A percentile compares a stretch with the other conserved stretches of the same genome.
Evolutionary conservation across 2,888 invertebrate genomes (phyloP).

Genomic region (Carcina quercana): DNA sequence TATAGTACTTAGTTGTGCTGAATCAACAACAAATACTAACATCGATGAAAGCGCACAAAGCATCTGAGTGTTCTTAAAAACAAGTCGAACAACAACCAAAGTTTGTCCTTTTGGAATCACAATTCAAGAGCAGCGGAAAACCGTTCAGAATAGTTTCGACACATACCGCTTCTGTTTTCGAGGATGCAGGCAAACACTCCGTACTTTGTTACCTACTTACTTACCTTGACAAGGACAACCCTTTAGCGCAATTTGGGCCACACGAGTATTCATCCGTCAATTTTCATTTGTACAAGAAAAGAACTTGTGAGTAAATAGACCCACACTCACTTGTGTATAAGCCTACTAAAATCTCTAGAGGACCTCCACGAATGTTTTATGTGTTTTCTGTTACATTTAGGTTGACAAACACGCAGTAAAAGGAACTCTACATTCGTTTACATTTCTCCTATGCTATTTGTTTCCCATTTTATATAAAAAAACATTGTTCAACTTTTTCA

Average conservation of each 20-base stretch:
- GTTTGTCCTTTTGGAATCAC: no score
- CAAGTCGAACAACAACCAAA: no score
- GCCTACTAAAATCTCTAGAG: constrained; percentile 11
- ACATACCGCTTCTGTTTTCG: no score
- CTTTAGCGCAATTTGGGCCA: constrained; percentile 15
- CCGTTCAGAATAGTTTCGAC: no score
- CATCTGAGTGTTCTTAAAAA: no score
- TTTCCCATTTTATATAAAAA: not conserved
- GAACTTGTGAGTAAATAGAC: constrained; percentile 10
- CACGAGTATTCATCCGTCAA: constrained; percentile 24
- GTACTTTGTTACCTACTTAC: not conserved
- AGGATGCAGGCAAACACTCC: no score
- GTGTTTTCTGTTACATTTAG: constrained; percentile 3
- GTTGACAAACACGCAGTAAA: constrained; percentile 1
- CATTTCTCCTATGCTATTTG: not conserved
- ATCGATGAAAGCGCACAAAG: no score
- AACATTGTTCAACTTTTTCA: not conserved
- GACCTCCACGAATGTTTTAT: constrained; percentile 8
- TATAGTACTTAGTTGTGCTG: no score
- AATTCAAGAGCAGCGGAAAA: no score
- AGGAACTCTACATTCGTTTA: not conserved
- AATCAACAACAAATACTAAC: no score
- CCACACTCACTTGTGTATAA: no score
- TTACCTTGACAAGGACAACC: constrained; percentile 4
- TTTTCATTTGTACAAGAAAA: constrained; percentile 21